Evolutionary conservation across 2,113 vertebrate genomes (phyloP).

Genomic region (Trinectes maculatus): DNA sequence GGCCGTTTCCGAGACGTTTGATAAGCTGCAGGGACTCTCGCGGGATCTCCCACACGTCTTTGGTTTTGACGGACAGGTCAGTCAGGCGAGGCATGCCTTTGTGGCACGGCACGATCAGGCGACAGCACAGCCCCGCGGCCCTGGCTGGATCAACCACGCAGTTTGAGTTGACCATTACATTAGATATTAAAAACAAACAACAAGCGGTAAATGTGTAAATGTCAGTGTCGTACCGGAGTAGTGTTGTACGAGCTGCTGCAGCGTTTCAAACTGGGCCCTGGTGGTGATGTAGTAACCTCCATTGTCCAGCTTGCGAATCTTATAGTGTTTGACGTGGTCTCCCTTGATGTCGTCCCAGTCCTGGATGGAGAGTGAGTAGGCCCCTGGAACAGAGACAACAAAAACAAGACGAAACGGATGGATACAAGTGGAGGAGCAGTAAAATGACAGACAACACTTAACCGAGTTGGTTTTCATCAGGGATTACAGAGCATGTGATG

Average conservation of each 20-base stretch:
- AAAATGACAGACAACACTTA: background rate
- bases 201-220: background rate
- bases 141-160: slow-evolving; percentile 83
- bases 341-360: slow-evolving; percentile 99
- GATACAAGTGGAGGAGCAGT: background rate
- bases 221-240: slow-evolving; percentile 89
- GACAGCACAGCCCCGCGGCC: slow-evolving; percentile 98
- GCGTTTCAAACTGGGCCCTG: slow-evolving; percentile 97
- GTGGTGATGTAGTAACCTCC: slow-evolving; percentile 99
- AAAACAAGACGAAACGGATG: background rate
- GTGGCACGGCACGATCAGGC: slow-evolving; percentile 97
- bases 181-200: background rate
- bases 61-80: slow-evolving; percentile 99
- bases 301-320: slow-evolving; percentile 97
- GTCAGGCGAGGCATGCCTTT: slow-evolving; percentile 99
- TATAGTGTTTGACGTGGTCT: slow-evolving; percentile 99
- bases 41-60: slow-evolving; percentile 99
- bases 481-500: background rate
- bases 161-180: background rate
- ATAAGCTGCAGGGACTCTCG: slow-evolving; percentile 99
- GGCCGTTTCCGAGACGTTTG: slow-evolving; percentile 99
- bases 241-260: slow-evolving; percentile 98
- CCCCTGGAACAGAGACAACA: slow-evolving; percentile 82
- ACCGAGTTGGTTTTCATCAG: background rate
- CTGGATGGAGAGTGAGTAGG: slow-evolving; percentile 98